Evolutionary conservation across 1,140 invertebrate species (phyloP).

Genomic region (Grapholita molesta): DNA sequence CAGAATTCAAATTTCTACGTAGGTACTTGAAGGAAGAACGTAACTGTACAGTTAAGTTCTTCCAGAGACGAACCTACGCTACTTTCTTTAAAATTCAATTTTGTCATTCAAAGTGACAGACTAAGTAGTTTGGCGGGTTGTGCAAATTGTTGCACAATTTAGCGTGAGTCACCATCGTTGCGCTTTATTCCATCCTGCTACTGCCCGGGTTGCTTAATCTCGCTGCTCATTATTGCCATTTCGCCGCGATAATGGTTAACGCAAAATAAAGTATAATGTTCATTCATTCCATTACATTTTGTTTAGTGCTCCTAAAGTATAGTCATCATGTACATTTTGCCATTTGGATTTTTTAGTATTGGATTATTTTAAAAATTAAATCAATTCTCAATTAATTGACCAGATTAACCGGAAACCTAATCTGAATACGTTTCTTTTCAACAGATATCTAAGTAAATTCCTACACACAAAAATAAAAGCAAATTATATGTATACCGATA

Average conservation of each 20-base stretch:
- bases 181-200: slow-evolving; percentile 50
- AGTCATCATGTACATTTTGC: neutral
- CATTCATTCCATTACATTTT: neutral
- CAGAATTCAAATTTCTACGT: no score
- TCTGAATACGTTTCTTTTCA: no score
- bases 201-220: slow-evolving; percentile 47
- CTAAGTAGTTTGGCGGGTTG: slow-evolving; percentile 46
- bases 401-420: no score
- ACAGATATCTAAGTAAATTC: no score
- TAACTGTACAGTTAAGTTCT: neutral
- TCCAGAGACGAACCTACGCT: neutral
- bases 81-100: neutral
- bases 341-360: no score
- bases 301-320: neutral
- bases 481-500: no score
- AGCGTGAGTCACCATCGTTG: slow-evolving; percentile 54
- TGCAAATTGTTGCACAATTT: slow-evolving; percentile 64
- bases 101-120: slow-evolving; percentile 38
- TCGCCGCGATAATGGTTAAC: neutral
- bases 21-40: no score
- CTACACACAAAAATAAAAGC: no score
- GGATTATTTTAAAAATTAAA: no score
- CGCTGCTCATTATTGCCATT: slow-evolving; percentile 43
- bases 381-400: no score
- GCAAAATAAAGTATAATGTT: neutral